Evolutionary conservation across 1,140 invertebrate species (phyloP).

Genomic region (Zaprionus vittiger): DNA sequence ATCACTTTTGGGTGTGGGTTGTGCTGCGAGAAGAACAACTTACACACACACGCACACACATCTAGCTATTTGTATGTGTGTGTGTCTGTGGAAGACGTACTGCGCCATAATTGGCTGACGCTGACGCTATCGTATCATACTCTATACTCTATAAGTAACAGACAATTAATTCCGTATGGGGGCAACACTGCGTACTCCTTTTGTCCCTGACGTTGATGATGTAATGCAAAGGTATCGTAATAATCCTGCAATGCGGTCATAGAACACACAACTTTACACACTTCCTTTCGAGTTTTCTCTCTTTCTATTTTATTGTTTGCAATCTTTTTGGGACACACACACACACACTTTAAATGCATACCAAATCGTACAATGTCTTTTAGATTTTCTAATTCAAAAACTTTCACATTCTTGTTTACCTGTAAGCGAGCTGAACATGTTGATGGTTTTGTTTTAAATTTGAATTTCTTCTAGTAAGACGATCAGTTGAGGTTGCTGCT

Average conservation of each 20-base stretch:
- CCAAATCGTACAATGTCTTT: conserved; percentile 4
- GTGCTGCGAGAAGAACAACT: conserved; percentile 61
- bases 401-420: conserved; percentile 74
- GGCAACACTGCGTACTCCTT: conserved; percentile 26
- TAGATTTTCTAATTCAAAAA: conserved; percentile 46
- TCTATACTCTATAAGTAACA: conserved; percentile 45
- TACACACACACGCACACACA: conserved; percentile 25
- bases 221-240: conserved; percentile 36
- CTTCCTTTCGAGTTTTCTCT: conserved; percentile 3
- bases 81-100: conserved; percentile 33
- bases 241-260: conserved; percentile 54
- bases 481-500: neutral
- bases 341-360: neutral
- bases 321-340: neutral
- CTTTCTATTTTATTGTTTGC: neutral
- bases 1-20: conserved; percentile 72
- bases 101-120: conserved; percentile 78
- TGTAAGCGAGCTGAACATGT: conserved; percentile 79
- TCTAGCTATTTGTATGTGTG: conserved; percentile 11
- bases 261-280: conserved; percentile 25
- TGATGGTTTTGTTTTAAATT: conserved; percentile 48
- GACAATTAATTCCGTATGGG: conserved; percentile 60
- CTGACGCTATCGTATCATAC: conserved; percentile 58
- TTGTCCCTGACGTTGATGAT: conserved; percentile 30
- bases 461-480: neutral